These are phyloP conservation scores for Dasypolia templi DNA, from an alignment of 2,888 invertebrate genomes.

Conservation along the genomic window DNA sequence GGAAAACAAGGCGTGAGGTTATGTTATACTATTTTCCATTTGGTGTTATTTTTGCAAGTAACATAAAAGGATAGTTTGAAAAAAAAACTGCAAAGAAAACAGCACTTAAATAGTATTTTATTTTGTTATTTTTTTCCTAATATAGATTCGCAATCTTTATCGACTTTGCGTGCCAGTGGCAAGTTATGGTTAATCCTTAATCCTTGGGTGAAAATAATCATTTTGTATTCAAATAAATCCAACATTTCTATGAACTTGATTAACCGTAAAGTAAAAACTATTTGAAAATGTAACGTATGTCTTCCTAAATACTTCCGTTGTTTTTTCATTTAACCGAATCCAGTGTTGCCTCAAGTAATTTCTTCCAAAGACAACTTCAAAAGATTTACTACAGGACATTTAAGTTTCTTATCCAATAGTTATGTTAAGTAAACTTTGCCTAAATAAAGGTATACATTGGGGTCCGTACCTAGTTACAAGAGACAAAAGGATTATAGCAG, in stretches of 20 bases:
- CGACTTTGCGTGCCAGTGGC: not conserved
- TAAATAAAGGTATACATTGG: not conserved
- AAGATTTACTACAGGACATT: not conserved
- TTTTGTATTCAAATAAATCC: not conserved
- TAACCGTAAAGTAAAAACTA: not conserved
- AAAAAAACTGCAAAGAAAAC: not conserved
- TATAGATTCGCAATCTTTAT: not conserved
- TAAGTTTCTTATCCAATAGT: not conserved
- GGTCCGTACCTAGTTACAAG: slow-evolving; percentile 1
- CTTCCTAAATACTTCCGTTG: not conserved
- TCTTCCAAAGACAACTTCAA: not conserved
- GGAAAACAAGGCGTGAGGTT: too few species aligned
- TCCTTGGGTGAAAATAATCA: not conserved
- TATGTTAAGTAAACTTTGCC: not conserved
- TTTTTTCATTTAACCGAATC: not conserved
- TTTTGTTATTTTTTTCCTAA: not conserved
- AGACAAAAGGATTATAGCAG: slow-evolving; percentile 39
- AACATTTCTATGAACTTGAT: not conserved
- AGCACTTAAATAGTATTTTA: not conserved
- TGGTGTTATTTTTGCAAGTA: not conserved
- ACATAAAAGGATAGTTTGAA: not conserved
- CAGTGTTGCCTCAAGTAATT: too few species aligned
- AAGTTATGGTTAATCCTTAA: not conserved
- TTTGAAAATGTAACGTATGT: not conserved
- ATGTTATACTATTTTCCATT: too few species aligned